Evolutionary conservation across 2,888 invertebrate species (phyloP).

Genomic region (Cerceris ruficornis): DNA sequence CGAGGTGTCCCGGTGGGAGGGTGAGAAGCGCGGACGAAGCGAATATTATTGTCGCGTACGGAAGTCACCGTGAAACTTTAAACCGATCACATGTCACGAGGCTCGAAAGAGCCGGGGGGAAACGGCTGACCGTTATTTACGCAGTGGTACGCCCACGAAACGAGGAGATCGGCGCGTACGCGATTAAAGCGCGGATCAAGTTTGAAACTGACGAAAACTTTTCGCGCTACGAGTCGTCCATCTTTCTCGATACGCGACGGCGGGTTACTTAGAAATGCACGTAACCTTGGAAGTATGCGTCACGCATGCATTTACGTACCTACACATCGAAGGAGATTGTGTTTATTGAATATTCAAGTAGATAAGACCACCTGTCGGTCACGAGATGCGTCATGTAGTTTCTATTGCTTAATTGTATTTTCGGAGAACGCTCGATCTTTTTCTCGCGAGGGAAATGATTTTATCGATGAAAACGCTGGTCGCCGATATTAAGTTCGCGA

Average conservation of each 20-base stretch:
- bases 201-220: slow-evolving; percentile 32
- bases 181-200: slow-evolving; percentile 14
- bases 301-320: slow-evolving; percentile 9
- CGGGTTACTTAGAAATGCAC: slow-evolving; percentile 12
- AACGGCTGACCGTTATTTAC: slow-evolving; percentile 32
- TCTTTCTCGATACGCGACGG: slow-evolving; percentile 4
- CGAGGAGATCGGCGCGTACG: slow-evolving; percentile 5
- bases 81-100: slow-evolving; percentile 56
- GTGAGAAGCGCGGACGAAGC: slow-evolving; percentile 5
- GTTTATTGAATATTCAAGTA: slow-evolving; percentile 5
- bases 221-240: background rate
- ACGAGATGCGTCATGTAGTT: too few relatives aligned
- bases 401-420: too few relatives aligned
- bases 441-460: too few relatives aligned
- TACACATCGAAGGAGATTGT: background rate
- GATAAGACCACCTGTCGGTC: background rate
- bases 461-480: too few relatives aligned
- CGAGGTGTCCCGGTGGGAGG: slow-evolving; percentile 16
- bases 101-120: background rate
- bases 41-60: slow-evolving; percentile 39
- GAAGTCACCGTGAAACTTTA: slow-evolving; percentile 53
- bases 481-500: too few relatives aligned
- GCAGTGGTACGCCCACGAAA: slow-evolving; percentile 28
- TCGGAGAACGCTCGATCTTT: too few relatives aligned
- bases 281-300: slow-evolving; percentile 37